Conservation (phyloP, 2,113 vertebrate species). For the Oreochromis niloticus region DNA sequence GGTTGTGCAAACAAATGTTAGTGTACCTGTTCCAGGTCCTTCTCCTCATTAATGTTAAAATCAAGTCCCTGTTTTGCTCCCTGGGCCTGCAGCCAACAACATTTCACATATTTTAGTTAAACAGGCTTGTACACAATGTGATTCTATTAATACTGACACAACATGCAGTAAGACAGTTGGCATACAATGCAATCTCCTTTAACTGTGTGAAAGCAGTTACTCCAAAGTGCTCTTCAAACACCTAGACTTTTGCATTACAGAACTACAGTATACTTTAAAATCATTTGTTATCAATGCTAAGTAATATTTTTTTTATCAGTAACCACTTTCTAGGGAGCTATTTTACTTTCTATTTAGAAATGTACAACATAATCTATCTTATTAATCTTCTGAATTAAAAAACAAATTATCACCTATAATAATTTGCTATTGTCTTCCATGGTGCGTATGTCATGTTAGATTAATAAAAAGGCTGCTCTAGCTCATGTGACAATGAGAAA, state of each 20-base stretch:
- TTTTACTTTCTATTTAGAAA: neutral
- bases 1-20: neutral
- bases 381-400: neutral
- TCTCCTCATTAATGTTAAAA: conserved; percentile 33
- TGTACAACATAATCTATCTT: neutral
- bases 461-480: neutral
- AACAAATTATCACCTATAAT: neutral
- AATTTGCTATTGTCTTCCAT: neutral
- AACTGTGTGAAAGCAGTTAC: neutral
- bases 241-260: neutral
- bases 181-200: neutral
- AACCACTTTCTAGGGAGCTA: neutral
- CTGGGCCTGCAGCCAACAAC: conserved; percentile 30
- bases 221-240: neutral
- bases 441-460: neutral
- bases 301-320: neutral
- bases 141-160: neutral
- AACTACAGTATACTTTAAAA: neutral
- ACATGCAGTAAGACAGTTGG: neutral
- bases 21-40: conserved; percentile 60
- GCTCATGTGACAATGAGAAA: neutral
- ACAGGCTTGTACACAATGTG: neutral
- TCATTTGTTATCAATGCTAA: neutral
- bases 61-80: neutral
- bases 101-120: neutral